Percentiles rank a stretch among this genome's conserved stretches.
These are phyloP conservation scores for Oplegnathus fasciatus DNA, from an alignment of 2,113 vertebrate genomes.

Conservation along the genomic window DNA sequence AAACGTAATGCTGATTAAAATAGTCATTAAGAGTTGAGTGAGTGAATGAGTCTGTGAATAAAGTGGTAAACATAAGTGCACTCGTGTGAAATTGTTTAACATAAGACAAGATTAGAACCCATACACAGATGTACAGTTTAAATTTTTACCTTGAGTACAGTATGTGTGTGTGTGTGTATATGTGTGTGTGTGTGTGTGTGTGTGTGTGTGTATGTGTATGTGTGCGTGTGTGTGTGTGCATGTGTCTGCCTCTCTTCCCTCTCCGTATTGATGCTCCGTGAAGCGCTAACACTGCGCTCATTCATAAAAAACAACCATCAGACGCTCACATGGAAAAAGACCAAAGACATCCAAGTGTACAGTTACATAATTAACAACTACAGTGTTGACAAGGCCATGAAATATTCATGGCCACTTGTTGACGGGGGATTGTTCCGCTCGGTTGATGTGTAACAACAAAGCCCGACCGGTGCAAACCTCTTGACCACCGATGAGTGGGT, in stretches of 20 bases:
- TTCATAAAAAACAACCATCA: slow-evolving; percentile 64
- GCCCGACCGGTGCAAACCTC: slow-evolving; percentile 21
- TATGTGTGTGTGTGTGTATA: neutral
- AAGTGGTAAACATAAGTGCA: neutral
- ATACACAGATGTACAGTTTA: neutral
- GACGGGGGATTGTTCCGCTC: slow-evolving; percentile 21
- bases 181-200: neutral
- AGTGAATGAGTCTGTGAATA: slow-evolving; percentile 3
- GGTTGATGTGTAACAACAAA: slow-evolving; percentile 57
- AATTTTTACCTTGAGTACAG: neutral
- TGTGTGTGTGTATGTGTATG: slow-evolving; percentile 7
- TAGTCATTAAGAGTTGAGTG: slow-evolving; percentile 16
- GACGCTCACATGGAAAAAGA: slow-evolving; percentile 61
- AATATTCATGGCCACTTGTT: slow-evolving; percentile 63
- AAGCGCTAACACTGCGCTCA: slow-evolving; percentile 57
- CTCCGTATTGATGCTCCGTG: slow-evolving; percentile 29
- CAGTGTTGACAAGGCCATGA: slow-evolving; percentile 47
- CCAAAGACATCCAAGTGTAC: slow-evolving; percentile 47
- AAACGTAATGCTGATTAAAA: slow-evolving; percentile 20
- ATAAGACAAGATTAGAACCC: neutral
- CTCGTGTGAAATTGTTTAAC: neutral
- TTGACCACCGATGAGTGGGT: slow-evolving; percentile 49
- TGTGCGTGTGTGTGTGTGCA: neutral
- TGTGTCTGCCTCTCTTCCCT: neutral
- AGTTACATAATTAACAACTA: slow-evolving; percentile 59